Evolutionary conservation across 2,113 vertebrate species (phyloP).

Genomic region (Atherinomorus stipes): DNA sequence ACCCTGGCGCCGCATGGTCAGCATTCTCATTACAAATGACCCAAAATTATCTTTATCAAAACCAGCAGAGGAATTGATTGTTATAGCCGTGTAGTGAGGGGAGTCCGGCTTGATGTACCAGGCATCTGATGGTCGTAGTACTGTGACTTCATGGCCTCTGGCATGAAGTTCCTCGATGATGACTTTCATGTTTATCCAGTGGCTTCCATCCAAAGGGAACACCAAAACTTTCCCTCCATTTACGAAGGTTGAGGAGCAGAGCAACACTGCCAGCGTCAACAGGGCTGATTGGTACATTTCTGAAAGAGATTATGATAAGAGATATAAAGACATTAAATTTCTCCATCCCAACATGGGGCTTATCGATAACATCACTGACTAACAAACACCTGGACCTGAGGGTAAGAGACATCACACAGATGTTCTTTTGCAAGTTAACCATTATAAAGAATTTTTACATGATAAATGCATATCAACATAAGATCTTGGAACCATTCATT

Average conservation of each 20-base stretch:
- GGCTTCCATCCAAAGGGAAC: conserved; percentile 66
- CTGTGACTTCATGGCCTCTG: conserved; percentile 69
- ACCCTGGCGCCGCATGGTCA: conserved; percentile 16
- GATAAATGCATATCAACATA: no score
- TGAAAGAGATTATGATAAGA: conserved; percentile 45
- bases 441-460: no score
- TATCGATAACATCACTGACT: no score
- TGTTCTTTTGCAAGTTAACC: no score
- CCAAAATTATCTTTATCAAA: conserved; percentile 38
- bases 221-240: conserved; percentile 68
- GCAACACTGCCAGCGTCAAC: conserved; percentile 23
- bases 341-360: no score
- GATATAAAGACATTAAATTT: neutral
- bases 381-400: no score
- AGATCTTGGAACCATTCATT: no score
- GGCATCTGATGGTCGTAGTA: conserved; percentile 39
- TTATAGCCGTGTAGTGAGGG: conserved; percentile 57
- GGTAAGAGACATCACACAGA: no score
- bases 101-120: conserved; percentile 72
- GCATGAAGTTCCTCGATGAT: conserved; percentile 66
- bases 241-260: conserved; percentile 21
- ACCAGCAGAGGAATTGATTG: neutral
- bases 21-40: neutral
- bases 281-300: conserved; percentile 42
- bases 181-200: conserved; percentile 76